These are phyloP conservation scores for Esperia sulphurella DNA, from an alignment of 2,888 invertebrate genomes.

Conservation along the genomic window DNA sequence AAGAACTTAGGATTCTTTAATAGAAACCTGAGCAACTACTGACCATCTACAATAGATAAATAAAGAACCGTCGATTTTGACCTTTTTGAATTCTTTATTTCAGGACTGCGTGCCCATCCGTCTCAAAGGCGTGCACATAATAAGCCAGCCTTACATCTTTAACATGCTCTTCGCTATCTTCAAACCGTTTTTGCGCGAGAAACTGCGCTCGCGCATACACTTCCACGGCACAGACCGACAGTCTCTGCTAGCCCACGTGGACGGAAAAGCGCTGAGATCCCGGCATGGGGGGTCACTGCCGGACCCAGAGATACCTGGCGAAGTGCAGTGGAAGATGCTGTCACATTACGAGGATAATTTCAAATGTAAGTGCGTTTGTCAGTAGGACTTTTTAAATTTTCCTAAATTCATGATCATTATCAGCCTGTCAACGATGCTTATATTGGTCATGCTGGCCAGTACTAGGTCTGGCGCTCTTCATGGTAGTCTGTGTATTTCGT, in stretches of 20 bases:
- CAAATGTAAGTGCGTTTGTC: slow-evolving; percentile 82
- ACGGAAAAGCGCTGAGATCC: slow-evolving; percentile 78
- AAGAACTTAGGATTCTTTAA: too few relatives aligned
- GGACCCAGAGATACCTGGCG: slow-evolving; percentile 81
- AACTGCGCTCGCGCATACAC: slow-evolving; percentile 86
- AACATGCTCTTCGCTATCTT: slow-evolving; percentile 92
- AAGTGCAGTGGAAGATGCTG: slow-evolving; percentile 83
- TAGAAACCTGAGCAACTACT: too few relatives aligned
- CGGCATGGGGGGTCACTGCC: slow-evolving; percentile 84
- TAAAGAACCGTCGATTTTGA: too few relatives aligned
- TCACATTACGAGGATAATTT: slow-evolving; percentile 83
- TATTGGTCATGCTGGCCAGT: too few relatives aligned
- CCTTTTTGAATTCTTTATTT: too few relatives aligned
- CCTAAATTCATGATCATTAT: too few relatives aligned
- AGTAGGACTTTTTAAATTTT: too few relatives aligned
- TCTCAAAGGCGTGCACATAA: slow-evolving; percentile 90
- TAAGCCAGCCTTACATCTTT: slow-evolving; percentile 93
- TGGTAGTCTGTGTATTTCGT: too few relatives aligned
- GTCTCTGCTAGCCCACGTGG: slow-evolving; percentile 79
- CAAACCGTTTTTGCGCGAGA: slow-evolving; percentile 92
- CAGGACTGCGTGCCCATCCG: slow-evolving; percentile 91
- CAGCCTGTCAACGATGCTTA: too few relatives aligned
- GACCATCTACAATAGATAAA: too few relatives aligned
- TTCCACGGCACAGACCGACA: slow-evolving; percentile 86
- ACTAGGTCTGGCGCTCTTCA: too few relatives aligned